Evolutionary conservation across 2,888 invertebrate genomes (phyloP).

Genomic region (Sarcophaga caerulescens): DNA sequence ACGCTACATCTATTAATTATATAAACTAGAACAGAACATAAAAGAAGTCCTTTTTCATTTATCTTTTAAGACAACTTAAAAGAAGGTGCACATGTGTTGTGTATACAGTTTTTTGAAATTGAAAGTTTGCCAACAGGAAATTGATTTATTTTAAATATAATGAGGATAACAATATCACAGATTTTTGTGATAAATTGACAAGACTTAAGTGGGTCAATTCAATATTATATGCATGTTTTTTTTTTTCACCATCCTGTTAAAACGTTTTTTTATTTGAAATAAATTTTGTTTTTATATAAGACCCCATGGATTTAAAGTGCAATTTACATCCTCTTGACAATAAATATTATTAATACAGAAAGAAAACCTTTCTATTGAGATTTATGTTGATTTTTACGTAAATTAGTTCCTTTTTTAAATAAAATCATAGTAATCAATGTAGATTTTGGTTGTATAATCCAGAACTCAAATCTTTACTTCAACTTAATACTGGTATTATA

Average conservation of each 20-base stretch:
- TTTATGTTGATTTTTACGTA: neutral
- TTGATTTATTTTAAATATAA: constrained; percentile 30
- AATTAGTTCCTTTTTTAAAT: neutral
- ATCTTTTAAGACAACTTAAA: neutral
- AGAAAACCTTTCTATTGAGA: neutral
- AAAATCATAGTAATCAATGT: neutral
- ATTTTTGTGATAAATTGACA: constrained; percentile 20
- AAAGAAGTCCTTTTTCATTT: neutral
- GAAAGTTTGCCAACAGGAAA: constrained; percentile 57
- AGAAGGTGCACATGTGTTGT: neutral
- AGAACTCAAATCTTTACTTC: neutral
- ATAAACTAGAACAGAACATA: constrained; percentile 1
- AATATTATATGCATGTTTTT: neutral
- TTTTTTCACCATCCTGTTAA: neutral
- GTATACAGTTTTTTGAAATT: constrained; percentile 6
- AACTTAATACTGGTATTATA: neutral
- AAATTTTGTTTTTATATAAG: neutral
- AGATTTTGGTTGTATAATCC: neutral
- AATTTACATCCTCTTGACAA: constrained; percentile 15
- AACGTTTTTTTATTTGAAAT: neutral
- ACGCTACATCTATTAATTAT: constrained; percentile 17
- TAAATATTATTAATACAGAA: constrained; percentile 8
- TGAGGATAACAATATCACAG: constrained; percentile 13
- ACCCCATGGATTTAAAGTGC: constrained; percentile 6
- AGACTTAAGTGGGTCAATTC: constrained; percentile 24